These are phyloP conservation scores for Pegea sp. DNA, from an alignment of 23 tunicate species.

Conservation along the genomic window DNA sequence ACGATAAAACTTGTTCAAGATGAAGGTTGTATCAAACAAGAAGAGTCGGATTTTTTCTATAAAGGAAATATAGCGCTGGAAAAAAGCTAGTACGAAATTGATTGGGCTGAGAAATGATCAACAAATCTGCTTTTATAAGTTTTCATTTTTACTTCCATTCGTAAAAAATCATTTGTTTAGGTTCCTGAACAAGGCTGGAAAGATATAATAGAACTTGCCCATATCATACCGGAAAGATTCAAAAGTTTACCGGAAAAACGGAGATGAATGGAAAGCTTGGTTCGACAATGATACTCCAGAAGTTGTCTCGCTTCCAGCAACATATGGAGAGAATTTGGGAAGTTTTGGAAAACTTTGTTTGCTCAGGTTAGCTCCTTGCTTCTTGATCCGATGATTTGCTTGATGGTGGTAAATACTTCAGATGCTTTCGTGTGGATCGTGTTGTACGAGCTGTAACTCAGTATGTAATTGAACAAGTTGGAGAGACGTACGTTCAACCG, in stretches of 20 bases:
- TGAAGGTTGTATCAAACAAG: conserved; percentile 56
- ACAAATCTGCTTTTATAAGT: no score
- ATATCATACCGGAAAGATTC: conserved; percentile 49
- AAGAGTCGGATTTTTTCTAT: conserved; percentile 93
- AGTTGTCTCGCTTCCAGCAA: conserved; percentile 53
- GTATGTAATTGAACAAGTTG: conserved; percentile 83
- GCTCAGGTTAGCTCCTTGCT: conserved; percentile 31
- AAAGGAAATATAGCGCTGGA: conserved; percentile 98
- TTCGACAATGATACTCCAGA: conserved; percentile 97
- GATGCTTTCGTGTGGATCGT: conserved; percentile 99
- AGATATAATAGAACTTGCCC: conserved; percentile 77
- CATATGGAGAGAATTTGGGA: conserved; percentile 49
- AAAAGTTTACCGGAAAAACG: conserved; percentile 60
- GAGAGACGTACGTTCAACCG: conserved; percentile 92
- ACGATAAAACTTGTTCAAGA: conserved; percentile 92
- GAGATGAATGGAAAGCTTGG: conserved; percentile 73
- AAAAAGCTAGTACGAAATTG: conserved; percentile 72
- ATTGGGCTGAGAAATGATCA: no score
- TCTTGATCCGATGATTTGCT: background rate
- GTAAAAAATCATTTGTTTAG: conserved; percentile 84
- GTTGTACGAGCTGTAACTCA: conserved; percentile 89
- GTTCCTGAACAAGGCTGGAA: conserved; percentile 96
- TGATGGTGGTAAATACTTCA: conserved; percentile 1
- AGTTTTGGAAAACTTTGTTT: conserved; percentile 79
- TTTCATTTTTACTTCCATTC: conserved; percentile 29